A percentile compares a stretch with the other conserved stretches of the same genome.
phyloP scores from a whole-genome alignment of 2,797 vertebrate genomes.

The Scyliorhinus canicula region DNA sequence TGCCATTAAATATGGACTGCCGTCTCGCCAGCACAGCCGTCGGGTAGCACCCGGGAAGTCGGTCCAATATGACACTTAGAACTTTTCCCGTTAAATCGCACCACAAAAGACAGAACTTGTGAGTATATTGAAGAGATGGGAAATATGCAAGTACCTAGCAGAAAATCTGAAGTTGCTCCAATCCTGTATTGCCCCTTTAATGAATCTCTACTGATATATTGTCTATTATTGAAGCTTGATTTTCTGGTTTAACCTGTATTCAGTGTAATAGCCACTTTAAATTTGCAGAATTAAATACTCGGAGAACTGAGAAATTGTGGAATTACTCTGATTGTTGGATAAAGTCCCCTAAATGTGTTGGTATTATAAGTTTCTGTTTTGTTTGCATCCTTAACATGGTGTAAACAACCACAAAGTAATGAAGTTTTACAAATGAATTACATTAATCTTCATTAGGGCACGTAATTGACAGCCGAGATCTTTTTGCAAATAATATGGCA shows the following conservation, averaged over 20 bases:
- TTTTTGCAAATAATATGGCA: background rate
- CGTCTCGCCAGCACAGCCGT: too few species aligned
- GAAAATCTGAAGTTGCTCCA: background rate
- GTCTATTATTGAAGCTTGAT: background rate
- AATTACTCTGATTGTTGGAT: background rate
- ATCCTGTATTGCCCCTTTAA: background rate
- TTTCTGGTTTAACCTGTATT: background rate
- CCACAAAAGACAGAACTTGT: background rate
- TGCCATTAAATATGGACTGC: too few species aligned
- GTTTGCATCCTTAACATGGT: background rate
- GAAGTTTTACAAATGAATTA: background rate
- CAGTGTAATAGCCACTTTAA: background rate
- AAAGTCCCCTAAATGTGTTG: background rate
- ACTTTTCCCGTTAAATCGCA: too few species aligned
- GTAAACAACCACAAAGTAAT: background rate
- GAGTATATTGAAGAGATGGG: background rate
- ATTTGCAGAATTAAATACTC: background rate
- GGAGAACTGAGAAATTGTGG: background rate
- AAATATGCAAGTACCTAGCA: background rate
- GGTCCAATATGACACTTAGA: too few species aligned
- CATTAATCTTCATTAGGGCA: slow-evolving; percentile 27
- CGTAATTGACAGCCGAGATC: background rate
- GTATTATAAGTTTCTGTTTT: background rate
- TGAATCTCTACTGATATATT: background rate
- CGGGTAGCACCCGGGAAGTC: too few species aligned